Base-by-base conservation (phyloP, 2,888 invertebrate genomes). In the Cephalotes varians region DNA sequence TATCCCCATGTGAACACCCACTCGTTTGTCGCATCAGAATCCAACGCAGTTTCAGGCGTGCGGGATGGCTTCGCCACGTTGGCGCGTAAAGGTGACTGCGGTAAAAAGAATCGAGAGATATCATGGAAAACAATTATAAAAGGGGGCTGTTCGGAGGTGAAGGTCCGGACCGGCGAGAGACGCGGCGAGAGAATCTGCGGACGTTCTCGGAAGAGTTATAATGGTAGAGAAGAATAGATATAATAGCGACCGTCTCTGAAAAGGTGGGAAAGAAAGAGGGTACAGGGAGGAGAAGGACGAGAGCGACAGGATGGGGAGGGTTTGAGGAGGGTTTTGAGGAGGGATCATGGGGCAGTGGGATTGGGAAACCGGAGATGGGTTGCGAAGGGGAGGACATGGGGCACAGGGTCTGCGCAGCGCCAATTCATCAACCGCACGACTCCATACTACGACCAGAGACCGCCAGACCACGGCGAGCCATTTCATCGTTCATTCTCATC, bases 401-500 rank as follows among this genome's bases (percentile, higher is more conserved):
- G 85, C 87, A 79, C 77, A 79, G 77, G 88, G 87, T 89, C 84
- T 87, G 82, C 84, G 85, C 88, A 86, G 88, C 86, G 84, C 87
- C 90, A 90, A 92, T 92, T 92, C 91, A 91, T 92, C 91, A 90
- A 87, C 88, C 90, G 81, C 87, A 82, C 88, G 85, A 86, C 90
- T 91, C 85, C 84, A 80, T 88, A 84, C 86, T 72, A 85, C 51
- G 67, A 69, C 64, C 80, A 69, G 77, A 56, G 86, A 81, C 81
- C 81, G 74, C 77, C 86, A 74, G 87, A 87, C 86, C 86, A 71
- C 80, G 86, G 86, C 87, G 81, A 85, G 88, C 88, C 90, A 88
- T 92, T 92, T 90, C 89, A 90, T 90, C 90, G 92, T 92, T 92
- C 91, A 90, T 91, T 89, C 90, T 92, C 91, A 91, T 91, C 91